Conservation (phyloP, 2,113 vertebrate species). For the Phylloscopus trochilus region DNA sequence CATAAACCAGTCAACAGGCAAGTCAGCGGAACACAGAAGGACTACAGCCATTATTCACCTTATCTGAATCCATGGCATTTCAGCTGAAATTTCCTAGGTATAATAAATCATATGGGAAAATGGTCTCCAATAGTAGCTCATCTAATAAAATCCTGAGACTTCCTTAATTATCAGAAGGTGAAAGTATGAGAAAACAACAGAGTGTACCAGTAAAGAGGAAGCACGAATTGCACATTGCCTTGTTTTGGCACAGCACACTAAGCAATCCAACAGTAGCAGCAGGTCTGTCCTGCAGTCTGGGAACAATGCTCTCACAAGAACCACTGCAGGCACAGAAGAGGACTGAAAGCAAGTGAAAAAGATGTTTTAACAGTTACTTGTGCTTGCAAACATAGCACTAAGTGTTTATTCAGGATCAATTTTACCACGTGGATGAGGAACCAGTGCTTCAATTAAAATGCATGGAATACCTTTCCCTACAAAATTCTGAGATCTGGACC, state of each 20-base stretch:
- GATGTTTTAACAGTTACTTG: not conserved
- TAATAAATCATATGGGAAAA: conserved; percentile 5
- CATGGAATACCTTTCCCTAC: not conserved
- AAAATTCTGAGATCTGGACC: not conserved
- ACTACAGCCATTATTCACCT: conserved; percentile 9
- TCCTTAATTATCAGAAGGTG: not conserved
- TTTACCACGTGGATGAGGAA: not conserved
- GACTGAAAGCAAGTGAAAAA: not conserved
- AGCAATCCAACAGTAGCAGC: not conserved
- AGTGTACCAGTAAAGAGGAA: not conserved
- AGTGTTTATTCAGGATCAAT: not conserved
- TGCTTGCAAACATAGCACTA: not conserved
- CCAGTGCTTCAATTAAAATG: not conserved
- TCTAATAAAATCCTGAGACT: not conserved
- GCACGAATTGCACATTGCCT: not conserved
- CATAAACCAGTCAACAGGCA: conserved; percentile 35
- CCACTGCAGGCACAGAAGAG: not conserved
- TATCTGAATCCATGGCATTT: not conserved
- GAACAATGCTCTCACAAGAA: not conserved
- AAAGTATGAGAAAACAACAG: not conserved
- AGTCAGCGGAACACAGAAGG: not conserved
- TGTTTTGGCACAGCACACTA: not conserved
- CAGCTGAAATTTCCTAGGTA: not conserved
- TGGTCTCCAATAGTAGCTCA: not conserved
- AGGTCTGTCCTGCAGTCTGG: not conserved